Conservation (phyloP, 2,797 vertebrate species). For the Furcifer pardalis region DNA sequence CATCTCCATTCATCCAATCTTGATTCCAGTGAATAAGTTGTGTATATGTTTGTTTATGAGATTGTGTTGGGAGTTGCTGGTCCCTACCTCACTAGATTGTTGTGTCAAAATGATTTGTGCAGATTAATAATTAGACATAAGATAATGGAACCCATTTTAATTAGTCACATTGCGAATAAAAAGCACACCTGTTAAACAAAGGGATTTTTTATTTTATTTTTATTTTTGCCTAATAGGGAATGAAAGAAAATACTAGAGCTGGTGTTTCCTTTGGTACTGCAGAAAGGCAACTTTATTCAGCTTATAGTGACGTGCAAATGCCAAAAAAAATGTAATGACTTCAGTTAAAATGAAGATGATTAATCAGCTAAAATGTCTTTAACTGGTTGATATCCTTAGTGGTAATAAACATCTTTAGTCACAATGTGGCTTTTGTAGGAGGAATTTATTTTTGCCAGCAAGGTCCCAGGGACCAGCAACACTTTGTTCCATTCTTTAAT, state of each 20-base stretch:
- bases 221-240: neutral
- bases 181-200: neutral
- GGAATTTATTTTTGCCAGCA: neutral
- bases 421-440: neutral
- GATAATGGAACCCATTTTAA: neutral
- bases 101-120: neutral
- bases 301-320: neutral
- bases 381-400: neutral
- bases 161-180: neutral
- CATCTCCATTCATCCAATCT: neutral
- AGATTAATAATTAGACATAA: neutral
- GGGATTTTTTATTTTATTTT: no score
- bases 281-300: neutral
- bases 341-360: constrained; percentile 1
- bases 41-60: neutral
- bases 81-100: no score
- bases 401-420: neutral
- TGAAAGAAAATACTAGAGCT: neutral
- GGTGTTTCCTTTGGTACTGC: neutral
- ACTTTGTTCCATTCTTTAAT: neutral
- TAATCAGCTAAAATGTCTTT: neutral
- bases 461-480: neutral
- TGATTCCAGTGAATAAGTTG: neutral
- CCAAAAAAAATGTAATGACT: neutral
- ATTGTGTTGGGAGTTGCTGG: no score